Base-by-base conservation (phyloP, 2,113 vertebrate species). In the Chaetodon auriga region DNA sequence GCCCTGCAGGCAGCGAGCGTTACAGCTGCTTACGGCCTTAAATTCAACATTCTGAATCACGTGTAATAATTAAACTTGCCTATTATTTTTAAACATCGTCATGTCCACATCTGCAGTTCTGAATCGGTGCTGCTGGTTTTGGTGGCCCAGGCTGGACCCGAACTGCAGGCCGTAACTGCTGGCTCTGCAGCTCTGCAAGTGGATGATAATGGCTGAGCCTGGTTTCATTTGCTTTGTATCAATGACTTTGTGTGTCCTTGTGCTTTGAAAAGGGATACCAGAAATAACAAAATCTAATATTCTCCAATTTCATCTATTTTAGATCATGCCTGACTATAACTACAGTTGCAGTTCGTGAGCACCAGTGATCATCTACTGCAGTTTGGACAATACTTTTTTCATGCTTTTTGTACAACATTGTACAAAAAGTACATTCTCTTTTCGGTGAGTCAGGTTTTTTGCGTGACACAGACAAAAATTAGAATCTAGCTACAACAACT, bases 221-320 rank as follows among this genome's bases (percentile, higher is more conserved):
- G 61, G 81, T 70, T 76, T 90, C 82, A 85, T 48, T 78, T 64
- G 63, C 73, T 80, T 57, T 79, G 58, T 80, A 64, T 68, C 77
- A 81, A 30, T 81, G 63, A 80, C 81, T 75, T 53, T 6, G 14
- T 60, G 68, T 79, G 80, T 66, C 84, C 86, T 92, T 90, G 77
- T 82, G 65, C 85, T 79, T 78, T 83, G 84, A 74, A 89, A 82
- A 68, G 30, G 12, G 75, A 89, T 18, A 78, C 58, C 19, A 66
- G 76, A 78, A 86, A 76, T 78, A 81, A 73, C 21, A 72, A 45
- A 73, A 70, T 74, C 54, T 23, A 78, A 48, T 75, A 68, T 79
- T 68, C 58, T 81, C 57, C 60, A 4, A 49, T 84, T 84, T 76
- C 45, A 51, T 88, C 76, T 68, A 78, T 69, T 88, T 85, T 43